These are phyloP conservation scores for Pangasianodon hypophthalmus DNA, from an alignment of 2,113 vertebrate species.

Conservation along the genomic window DNA sequence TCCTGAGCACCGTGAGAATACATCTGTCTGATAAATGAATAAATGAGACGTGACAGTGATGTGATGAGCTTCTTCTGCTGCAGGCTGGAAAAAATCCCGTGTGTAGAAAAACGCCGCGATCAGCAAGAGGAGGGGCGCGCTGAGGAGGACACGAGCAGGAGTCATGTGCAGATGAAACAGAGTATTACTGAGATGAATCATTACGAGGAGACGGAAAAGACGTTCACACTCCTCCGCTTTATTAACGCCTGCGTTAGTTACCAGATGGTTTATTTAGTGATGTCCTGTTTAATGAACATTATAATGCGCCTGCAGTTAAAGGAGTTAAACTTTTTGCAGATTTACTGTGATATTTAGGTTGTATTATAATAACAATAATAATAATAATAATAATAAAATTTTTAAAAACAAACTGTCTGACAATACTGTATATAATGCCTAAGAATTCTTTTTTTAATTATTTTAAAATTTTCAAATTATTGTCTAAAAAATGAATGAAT, in stretches of 20 bases:
- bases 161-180: background rate
- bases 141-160: background rate
- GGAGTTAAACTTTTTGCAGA: background rate
- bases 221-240: background rate
- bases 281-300: background rate
- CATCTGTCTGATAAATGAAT: background rate
- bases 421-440: too few relatives aligned
- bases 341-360: background rate
- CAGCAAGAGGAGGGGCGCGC: background rate
- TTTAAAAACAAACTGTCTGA: too few relatives aligned
- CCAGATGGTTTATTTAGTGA: background rate
- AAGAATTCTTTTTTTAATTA: too few relatives aligned
- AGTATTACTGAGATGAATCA: background rate
- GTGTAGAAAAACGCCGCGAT: background rate
- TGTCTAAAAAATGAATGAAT: too few relatives aligned
- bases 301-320: background rate
- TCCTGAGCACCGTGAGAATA: background rate
- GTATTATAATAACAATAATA: background rate
- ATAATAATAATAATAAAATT: background rate
- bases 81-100: background rate
- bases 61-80: conserved; percentile 11
- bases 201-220: background rate
- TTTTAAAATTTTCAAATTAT: too few relatives aligned
- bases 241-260: background rate
- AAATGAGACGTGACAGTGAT: background rate